Base-by-base conservation (phyloP, 2,888 invertebrate genomes). In the Masnerella sp. region DNA sequence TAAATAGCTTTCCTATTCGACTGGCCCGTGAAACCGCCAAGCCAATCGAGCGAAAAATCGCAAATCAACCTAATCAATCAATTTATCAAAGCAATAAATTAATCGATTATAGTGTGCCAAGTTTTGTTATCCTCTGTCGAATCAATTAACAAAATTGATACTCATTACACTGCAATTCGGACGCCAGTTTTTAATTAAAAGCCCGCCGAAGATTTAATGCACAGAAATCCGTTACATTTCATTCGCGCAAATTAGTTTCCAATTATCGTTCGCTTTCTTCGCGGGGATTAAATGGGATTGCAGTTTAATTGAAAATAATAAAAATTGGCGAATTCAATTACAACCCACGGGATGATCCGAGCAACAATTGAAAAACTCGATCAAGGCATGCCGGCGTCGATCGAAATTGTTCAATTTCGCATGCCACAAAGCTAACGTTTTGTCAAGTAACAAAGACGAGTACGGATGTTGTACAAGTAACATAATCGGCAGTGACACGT, bases 341-440 rank as follows among this genome's bases (percentile, higher is more conserved):
- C 62, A 62, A 52, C 52, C 34, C 47, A 34, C 4, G 25, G 2
- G 2, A 34, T 51, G 38, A 42, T 42, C 15, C 45, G 28, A 30
- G 17, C 12, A 45, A 52, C 34, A 38, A 40, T 49, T 58, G 17
- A 42, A 54, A 58, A 38, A 58, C 14, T 67, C 28, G 49, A 58
- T 49, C 47, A 51, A 52, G 36, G 52, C 59, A 59, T 68, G 68
- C 58, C 36, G 43, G 47, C 30, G n/a, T 45, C 15, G 49, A 47
- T 61, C 42, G 34, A 54, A 47, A 45, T 56, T 25, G 28, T 62
- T 62, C 38, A 54, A 70, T 56, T 32, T 62, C 42, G 25, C 69
- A 70, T 70, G 69, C 69, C 69, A 70, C 38, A 70, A 70, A 56
- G 70, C 70, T 42, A 62, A 69, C 40, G 45, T 47, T 59, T 69